phyloP scores from a whole-genome alignment of 2,113 vertebrate genomes.

The Mungos mungo region DNA sequence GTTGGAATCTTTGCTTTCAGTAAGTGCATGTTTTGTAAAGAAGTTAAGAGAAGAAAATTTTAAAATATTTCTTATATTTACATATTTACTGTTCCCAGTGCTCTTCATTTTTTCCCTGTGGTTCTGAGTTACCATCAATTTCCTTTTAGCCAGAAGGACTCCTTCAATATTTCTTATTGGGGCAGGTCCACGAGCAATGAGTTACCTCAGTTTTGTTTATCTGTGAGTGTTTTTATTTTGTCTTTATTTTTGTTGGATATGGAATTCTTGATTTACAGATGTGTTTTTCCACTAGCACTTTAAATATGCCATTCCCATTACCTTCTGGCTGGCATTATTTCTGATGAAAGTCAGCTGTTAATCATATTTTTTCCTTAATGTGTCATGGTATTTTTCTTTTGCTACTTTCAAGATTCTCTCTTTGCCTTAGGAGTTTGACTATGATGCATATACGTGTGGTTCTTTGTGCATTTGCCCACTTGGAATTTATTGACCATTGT shows the following conservation, averaged over 20 bases:
- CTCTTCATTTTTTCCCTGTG: neutral
- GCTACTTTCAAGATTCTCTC: neutral
- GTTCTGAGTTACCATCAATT: neutral
- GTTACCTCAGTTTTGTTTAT: neutral
- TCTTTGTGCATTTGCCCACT: neutral
- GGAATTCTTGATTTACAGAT: neutral
- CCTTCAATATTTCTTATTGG: neutral
- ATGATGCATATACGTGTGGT: neutral
- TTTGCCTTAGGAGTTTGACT: neutral
- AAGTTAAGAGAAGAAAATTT: neutral
- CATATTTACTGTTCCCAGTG: neutral
- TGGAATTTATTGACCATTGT: constrained; percentile 2
- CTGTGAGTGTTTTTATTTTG: neutral
- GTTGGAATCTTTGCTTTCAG: neutral
- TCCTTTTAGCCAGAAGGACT: neutral
- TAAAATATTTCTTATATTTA: neutral
- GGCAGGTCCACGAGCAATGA: neutral
- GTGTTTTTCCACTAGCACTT: neutral
- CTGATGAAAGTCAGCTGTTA: neutral
- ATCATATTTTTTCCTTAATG: neutral
- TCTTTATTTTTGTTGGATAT: neutral
- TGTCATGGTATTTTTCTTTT: neutral
- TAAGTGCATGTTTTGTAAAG: neutral
- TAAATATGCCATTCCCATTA: neutral
- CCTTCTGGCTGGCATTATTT: neutral